Percentiles rank a stretch among this genome's conserved stretches.
Evolutionary conservation across 1,140 invertebrate genomes (phyloP).

Genomic region (Tribolium castaneum): DNA sequence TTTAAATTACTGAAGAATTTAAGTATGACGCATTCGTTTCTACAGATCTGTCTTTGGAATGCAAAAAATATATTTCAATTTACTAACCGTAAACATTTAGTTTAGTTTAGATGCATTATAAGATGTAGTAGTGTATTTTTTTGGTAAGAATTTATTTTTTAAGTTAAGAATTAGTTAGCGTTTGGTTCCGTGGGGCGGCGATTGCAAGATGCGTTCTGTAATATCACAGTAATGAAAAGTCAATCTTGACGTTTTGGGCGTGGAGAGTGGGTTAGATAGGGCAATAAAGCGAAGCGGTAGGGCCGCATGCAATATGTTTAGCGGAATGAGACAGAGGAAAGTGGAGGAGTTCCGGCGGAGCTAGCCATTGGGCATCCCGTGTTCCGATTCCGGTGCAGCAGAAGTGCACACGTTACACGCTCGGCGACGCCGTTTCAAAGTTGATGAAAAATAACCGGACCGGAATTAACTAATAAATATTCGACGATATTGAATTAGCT

Average conservation of each 20-base stretch:
- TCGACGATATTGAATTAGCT: slow-evolving; percentile 52
- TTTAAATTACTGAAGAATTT: too few relatives aligned
- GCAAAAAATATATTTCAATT: too few relatives aligned
- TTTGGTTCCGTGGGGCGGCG: too few relatives aligned
- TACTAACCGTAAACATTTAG: too few relatives aligned
- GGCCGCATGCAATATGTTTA: slow-evolving; percentile 10
- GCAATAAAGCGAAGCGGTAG: not conserved
- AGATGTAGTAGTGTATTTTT: not conserved
- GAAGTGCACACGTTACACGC: slow-evolving; percentile 47
- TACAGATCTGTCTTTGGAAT: too few relatives aligned
- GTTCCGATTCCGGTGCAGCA: slow-evolving; percentile 39
- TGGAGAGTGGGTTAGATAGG: not conserved
- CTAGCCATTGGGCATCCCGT: slow-evolving; percentile 15
- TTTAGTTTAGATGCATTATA: not conserved
- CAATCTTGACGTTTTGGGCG: not conserved
- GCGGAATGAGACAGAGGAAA: slow-evolving; percentile 13
- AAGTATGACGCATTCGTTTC: too few relatives aligned
- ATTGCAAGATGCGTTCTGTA: not conserved
- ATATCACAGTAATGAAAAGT: not conserved
- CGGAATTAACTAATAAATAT: slow-evolving; percentile 54
- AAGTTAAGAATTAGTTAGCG: too few relatives aligned
- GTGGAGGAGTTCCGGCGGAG: slow-evolving; percentile 11
- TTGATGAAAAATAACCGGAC: slow-evolving; percentile 53
- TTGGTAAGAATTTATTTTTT: too few relatives aligned
- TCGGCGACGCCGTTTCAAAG: slow-evolving; percentile 49